A percentile compares a stretch with the other conserved stretches of the same genome.
phyloP scores from a whole-genome alignment of 2,888 invertebrate species.

The Rhamnusium bicolor region DNA sequence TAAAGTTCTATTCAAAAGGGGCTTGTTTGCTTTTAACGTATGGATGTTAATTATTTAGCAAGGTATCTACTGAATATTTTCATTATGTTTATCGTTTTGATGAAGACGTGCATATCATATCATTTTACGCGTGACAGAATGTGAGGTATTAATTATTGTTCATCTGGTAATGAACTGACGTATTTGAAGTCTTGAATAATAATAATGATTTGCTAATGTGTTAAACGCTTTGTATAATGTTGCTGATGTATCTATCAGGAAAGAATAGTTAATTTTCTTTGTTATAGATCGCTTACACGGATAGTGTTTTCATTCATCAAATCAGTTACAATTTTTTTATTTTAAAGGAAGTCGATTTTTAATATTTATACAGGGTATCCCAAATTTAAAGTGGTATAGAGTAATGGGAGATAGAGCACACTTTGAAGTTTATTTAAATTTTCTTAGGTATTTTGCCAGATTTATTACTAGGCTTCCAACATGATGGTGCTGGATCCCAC shows the following conservation, averaged over 20 bases:
- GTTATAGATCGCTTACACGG: not conserved
- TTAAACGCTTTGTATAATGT: not conserved
- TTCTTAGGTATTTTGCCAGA: too few relatives aligned
- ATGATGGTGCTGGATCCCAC: too few relatives aligned
- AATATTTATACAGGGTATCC: too few relatives aligned
- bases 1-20: not conserved
- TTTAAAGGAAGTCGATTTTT: too few relatives aligned
- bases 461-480: too few relatives aligned
- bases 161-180: conserved; percentile 3
- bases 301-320: not conserved
- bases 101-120: conserved; percentile 5
- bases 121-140: not conserved
- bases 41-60: not conserved
- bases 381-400: too few relatives aligned
- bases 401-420: too few relatives aligned
- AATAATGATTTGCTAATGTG: not conserved
- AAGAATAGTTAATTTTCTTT: not conserved
- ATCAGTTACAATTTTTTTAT: too few relatives aligned
- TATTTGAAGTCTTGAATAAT: conserved; percentile 3
- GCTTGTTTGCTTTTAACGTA: not conserved
- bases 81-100: not conserved
- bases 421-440: too few relatives aligned
- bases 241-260: not conserved
- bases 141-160: not conserved
- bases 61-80: not conserved